Conservation (phyloP, 2,888 invertebrate species). For the Andrena fulva region DNA sequence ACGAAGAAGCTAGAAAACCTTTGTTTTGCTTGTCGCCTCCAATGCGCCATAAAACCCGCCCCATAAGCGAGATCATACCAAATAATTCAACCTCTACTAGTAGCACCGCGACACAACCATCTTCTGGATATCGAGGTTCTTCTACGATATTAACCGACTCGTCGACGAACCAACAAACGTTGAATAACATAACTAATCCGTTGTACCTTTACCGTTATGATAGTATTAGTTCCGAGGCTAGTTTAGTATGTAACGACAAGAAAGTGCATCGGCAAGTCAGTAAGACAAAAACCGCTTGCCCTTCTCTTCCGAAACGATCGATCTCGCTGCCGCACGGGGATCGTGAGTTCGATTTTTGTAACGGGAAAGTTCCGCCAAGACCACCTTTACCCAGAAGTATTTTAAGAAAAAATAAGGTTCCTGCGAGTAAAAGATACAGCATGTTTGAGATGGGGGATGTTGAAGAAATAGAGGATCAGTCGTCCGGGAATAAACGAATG, state of each 20-base stretch:
- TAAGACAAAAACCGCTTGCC: conserved; percentile 74
- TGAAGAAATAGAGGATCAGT: conserved; percentile 85
- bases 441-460: conserved; percentile 91
- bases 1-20: conserved; percentile 86
- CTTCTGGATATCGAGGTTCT: conserved; percentile 94
- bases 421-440: conserved; percentile 87
- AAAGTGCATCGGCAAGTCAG: conserved; percentile 69
- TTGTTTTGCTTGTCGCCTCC: conserved; percentile 87
- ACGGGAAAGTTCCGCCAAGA: conserved; percentile 87
- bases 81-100: conserved; percentile 88
- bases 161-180: conserved; percentile 89
- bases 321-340: conserved; percentile 86
- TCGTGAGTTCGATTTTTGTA: conserved; percentile 82
- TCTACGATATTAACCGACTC: conserved; percentile 93
- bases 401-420: conserved; percentile 86
- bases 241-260: conserved; percentile 86
- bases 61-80: conserved; percentile 86
- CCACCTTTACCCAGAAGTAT: conserved; percentile 91
- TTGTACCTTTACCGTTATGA: conserved; percentile 94
- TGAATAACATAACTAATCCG: conserved; percentile 85
- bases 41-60: conserved; percentile 86
- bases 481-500: conserved; percentile 88
- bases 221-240: conserved; percentile 91
- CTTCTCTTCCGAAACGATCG: conserved; percentile 89
- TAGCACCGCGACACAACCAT: conserved; percentile 92